Evolutionary conservation across 2,797 vertebrate genomes (phyloP).

Genomic region (Amazona ochrocephala): DNA sequence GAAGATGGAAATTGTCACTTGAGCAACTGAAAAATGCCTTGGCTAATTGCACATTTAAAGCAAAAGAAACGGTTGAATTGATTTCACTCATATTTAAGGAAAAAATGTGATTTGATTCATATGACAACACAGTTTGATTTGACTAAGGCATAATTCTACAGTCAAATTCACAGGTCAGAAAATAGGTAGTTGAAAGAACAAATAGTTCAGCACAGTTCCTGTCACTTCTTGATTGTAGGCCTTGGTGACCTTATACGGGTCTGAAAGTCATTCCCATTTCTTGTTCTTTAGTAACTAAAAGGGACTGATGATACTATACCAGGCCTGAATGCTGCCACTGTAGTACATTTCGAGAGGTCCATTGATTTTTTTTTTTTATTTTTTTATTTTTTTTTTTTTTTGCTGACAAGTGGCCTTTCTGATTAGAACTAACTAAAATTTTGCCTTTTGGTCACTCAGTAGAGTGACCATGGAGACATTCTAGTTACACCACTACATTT

Average conservation of each 20-base stretch:
- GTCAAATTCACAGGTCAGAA: background rate
- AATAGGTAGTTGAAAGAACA: background rate
- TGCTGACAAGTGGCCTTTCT: background rate
- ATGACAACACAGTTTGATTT: background rate
- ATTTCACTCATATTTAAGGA: slow-evolving; percentile 41
- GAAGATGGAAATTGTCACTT: slow-evolving; percentile 68
- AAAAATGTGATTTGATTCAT: slow-evolving; percentile 32
- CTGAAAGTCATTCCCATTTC: background rate
- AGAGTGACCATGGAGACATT: background rate
- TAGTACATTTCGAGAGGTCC: background rate
- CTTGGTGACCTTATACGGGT: background rate
- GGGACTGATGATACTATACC: background rate
- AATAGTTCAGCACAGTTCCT: background rate
- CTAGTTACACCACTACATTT: background rate
- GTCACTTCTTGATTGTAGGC: background rate
- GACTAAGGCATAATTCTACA: background rate
- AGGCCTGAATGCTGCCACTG: background rate
- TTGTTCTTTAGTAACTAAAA: background rate
- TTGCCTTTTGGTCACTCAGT: background rate
- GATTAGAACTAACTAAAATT: background rate
- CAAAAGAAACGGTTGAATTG: slow-evolving; percentile 49
- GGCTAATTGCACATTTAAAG: slow-evolving; percentile 56
- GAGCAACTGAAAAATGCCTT: slow-evolving; percentile 41
- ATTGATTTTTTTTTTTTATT: background rate
- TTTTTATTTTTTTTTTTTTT: slow-evolving; percentile 1